phyloP scores from a whole-genome alignment of 2,113 vertebrate species.

The Natator depressus region DNA sequence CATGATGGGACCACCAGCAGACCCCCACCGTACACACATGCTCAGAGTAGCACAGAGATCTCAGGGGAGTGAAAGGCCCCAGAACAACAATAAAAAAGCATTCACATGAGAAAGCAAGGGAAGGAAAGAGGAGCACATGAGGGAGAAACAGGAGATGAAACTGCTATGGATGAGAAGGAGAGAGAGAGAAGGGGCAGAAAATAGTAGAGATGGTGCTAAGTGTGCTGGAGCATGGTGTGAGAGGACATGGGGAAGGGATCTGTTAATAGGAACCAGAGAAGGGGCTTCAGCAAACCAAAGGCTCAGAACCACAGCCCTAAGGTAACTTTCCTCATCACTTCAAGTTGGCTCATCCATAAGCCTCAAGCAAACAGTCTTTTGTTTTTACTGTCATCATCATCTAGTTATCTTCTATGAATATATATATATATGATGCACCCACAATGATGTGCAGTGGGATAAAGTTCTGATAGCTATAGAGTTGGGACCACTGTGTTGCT shows the following conservation, averaged over 20 bases:
- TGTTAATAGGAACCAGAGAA: not conserved
- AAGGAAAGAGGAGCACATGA: not conserved
- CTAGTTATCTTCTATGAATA: not conserved
- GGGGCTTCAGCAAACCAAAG: not conserved
- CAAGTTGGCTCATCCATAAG: not conserved
- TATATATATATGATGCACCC: fast-evolving
- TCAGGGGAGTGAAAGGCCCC: not conserved
- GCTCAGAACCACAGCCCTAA: not conserved
- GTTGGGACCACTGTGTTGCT: not conserved
- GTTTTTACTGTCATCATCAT: not conserved
- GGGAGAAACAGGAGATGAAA: not conserved
- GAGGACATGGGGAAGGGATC: not conserved
- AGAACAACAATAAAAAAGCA: not conserved
- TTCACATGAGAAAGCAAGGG: not conserved
- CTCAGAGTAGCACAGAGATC: not conserved
- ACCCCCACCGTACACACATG: not conserved
- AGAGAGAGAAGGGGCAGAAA: not conserved
- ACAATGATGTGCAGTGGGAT: not conserved
- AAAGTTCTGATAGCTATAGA: not conserved
- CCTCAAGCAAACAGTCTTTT: not conserved
- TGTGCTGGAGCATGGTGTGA: not conserved
- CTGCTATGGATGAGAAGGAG: not conserved
- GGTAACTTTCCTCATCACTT: fast-evolving
- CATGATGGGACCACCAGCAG: not conserved
- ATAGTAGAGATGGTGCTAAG: fast-evolving